Conservation (phyloP, 1,140 invertebrate species). For the Drosophila jambulina region DNA sequence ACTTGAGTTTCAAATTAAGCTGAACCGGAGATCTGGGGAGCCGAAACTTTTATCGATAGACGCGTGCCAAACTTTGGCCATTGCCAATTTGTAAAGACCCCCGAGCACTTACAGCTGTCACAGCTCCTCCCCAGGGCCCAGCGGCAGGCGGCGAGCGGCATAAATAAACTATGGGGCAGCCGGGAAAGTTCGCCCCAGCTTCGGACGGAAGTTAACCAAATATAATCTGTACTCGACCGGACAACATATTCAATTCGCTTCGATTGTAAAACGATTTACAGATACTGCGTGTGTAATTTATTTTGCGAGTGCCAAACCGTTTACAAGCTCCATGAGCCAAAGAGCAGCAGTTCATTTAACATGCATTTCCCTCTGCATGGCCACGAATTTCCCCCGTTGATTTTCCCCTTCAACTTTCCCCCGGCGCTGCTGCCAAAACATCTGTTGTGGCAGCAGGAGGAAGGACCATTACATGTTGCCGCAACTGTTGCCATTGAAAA, state of each 20-base stretch:
- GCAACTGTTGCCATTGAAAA: constrained; percentile 61
- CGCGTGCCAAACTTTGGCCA: constrained; percentile 51
- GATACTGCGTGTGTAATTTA: constrained; percentile 61
- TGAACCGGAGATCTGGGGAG: constrained; percentile 8
- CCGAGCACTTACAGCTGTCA: constrained; percentile 39
- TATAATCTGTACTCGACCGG: constrained; percentile 45
- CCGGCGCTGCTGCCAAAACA: constrained; percentile 21
- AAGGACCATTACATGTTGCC: constrained; percentile 46
- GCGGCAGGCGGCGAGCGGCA: constrained; percentile 12
- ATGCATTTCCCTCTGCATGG: constrained; percentile 28
- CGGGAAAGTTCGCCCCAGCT: constrained; percentile 30
- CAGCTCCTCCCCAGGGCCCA: constrained; percentile 3
- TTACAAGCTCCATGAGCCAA: constrained; percentile 48
- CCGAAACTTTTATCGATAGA: constrained; percentile 52
- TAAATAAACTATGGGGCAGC: constrained; percentile 39
- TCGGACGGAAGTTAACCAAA: constrained; percentile 51
- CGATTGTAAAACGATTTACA: constrained; percentile 54
- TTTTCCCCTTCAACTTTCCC: constrained; percentile 4
- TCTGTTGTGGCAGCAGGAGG: constrained; percentile 38
- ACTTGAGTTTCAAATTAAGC: constrained; percentile 55
- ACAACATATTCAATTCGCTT: constrained; percentile 52
- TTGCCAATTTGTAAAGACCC: constrained; percentile 60
- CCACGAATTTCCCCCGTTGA: constrained; percentile 4
- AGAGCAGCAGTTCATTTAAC: constrained; percentile 51
- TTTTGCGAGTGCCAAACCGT: constrained; percentile 56